Evolutionary conservation across 2,797 vertebrate genomes (phyloP).

Genomic region (Esox masquinongy): DNA sequence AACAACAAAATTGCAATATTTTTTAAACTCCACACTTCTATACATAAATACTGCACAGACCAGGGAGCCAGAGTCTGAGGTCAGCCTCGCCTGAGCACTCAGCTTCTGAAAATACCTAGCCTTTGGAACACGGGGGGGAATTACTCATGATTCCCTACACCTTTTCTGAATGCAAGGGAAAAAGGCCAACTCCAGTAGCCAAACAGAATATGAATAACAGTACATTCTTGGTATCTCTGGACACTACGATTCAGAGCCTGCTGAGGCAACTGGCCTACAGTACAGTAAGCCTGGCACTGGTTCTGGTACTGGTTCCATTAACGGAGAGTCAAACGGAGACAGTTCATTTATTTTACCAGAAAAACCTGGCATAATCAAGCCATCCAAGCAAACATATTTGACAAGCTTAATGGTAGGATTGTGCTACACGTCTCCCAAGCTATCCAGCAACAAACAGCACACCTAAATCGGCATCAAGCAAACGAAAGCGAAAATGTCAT

Average conservation of each 20-base stretch:
- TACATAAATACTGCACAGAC: background rate
- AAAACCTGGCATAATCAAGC: slow-evolving; percentile 1
- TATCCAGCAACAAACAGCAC: background rate
- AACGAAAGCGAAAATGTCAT: background rate
- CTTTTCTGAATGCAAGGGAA: slow-evolving; percentile 33
- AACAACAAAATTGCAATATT: too few species aligned
- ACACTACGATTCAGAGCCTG: slow-evolving; percentile 10
- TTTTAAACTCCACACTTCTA: background rate
- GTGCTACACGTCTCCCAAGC: background rate
- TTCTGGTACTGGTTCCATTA: background rate
- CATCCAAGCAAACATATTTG: background rate
- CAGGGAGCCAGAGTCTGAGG: background rate
- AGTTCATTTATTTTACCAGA: background rate
- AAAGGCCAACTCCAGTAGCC: slow-evolving; percentile 48
- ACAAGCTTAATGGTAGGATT: slow-evolving; percentile 1
- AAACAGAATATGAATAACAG: slow-evolving; percentile 51
- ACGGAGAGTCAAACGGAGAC: background rate
- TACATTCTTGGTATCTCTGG: too few species aligned
- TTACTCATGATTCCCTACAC: slow-evolving; percentile 44
- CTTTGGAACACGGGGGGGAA: slow-evolving; percentile 16
- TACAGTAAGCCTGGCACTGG: background rate
- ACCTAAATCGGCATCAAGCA: background rate
- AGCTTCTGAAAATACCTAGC: slow-evolving; percentile 14
- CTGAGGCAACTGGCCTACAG: slow-evolving; percentile 15
- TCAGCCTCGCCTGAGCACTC: slow-evolving; percentile 7